Percentiles rank a stretch among this genome's conserved stretches.
Conservation (phyloP, 2,113 vertebrate genomes). For the Oreocharis arfaki region DNA sequence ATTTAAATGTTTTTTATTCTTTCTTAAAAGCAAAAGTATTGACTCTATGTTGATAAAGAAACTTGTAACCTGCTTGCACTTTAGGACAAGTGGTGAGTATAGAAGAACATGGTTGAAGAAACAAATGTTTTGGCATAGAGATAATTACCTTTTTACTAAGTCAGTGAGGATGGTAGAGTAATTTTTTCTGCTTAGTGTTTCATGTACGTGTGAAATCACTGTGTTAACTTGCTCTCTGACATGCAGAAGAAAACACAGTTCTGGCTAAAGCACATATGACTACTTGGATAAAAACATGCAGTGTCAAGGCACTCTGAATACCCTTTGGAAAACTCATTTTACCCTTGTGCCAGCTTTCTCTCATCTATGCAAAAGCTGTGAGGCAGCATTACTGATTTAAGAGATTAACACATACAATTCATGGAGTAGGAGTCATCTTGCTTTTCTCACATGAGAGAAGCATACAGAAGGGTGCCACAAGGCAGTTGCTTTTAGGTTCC, state of each 20-base stretch:
- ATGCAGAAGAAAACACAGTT: background rate
- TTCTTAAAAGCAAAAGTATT: background rate
- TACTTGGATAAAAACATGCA: background rate
- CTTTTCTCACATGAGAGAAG: constrained; percentile 6
- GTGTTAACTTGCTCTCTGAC: background rate
- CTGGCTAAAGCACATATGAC: background rate
- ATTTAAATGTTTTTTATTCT: background rate
- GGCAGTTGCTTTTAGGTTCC: background rate
- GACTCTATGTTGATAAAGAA: background rate
- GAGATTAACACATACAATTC: constrained; percentile 22
- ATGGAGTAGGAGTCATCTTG: background rate
- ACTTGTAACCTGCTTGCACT: background rate
- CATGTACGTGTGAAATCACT: background rate
- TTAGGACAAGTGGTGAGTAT: background rate
- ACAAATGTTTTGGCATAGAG: background rate
- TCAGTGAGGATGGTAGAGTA: background rate
- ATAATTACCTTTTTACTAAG: background rate
- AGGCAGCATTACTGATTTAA: constrained; percentile 9
- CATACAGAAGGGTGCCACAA: background rate
- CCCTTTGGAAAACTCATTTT: constrained; percentile 18
- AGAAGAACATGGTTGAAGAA: background rate
- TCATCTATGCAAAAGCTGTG: constrained; percentile 19
- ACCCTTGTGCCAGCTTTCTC: constrained; percentile 28
- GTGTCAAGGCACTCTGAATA: background rate
- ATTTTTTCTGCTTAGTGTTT: background rate